Percentiles rank a stretch among this genome's conserved stretches.
Evolutionary conservation across 2,113 vertebrate genomes (phyloP).

Genomic region (Phocoena phocoena): DNA sequence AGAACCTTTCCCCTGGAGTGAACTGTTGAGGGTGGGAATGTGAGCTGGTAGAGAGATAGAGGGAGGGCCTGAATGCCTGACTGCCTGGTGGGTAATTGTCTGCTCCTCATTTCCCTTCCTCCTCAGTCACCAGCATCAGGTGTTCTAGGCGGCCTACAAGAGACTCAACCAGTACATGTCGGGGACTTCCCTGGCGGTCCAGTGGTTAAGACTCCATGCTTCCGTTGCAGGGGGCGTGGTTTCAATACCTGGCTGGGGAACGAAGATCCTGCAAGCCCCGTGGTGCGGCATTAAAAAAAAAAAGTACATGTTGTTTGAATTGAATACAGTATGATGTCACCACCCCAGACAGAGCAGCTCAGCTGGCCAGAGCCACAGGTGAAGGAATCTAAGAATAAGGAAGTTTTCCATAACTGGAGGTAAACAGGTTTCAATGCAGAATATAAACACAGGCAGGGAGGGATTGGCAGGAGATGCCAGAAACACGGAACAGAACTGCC

Average conservation of each 20-base stretch:
- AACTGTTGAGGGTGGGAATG: neutral
- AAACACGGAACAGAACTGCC: neutral
- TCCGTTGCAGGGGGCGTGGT: too few species aligned
- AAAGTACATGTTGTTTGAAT: neutral
- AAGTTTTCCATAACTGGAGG: neutral
- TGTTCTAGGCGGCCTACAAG: neutral
- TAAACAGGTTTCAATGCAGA: neutral
- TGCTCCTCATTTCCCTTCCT: neutral
- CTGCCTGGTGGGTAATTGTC: neutral
- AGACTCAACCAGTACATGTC: neutral
- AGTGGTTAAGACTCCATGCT: too few species aligned
- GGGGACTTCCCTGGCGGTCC: too few species aligned
- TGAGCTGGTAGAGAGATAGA: neutral
- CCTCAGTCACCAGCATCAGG: neutral
- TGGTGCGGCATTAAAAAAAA: too few species aligned
- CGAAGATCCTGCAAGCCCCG: too few species aligned
- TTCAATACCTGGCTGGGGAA: too few species aligned
- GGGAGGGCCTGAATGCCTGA: neutral
- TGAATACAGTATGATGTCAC: neutral
- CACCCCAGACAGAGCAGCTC: neutral
- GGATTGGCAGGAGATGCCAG: neutral
- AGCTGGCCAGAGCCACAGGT: conserved; percentile 37
- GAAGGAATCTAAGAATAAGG: neutral
- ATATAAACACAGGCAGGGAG: neutral
- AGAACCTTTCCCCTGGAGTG: neutral